Percentiles rank a stretch among this genome's conserved stretches.
Evolutionary conservation across 2,113 vertebrate species (phyloP).

Genomic region (Oostethus manadensis): DNA sequence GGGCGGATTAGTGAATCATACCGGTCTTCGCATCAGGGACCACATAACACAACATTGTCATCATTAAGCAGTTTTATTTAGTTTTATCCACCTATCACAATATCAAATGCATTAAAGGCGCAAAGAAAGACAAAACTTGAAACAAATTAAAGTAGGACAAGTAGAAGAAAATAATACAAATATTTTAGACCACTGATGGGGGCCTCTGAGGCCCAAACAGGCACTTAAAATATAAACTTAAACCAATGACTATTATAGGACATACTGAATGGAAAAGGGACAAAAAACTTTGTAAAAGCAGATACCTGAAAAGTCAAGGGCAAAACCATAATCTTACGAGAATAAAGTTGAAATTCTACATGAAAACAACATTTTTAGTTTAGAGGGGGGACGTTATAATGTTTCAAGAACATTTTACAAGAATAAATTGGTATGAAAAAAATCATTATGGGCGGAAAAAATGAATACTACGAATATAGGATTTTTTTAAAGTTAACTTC

Average conservation of each 20-base stretch:
- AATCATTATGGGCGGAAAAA: neutral
- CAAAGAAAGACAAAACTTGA: slow-evolving; percentile 56
- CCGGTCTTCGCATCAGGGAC: neutral
- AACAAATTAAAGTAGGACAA: slow-evolving; percentile 46
- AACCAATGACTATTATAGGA: neutral
- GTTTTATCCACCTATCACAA: slow-evolving; percentile 64
- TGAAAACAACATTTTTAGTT: too few species aligned
- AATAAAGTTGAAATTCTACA: neutral
- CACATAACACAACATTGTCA: neutral
- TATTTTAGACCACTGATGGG: slow-evolving; percentile 10
- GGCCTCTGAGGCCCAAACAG: slow-evolving; percentile 45
- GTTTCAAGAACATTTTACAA: neutral
- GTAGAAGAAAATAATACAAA: slow-evolving; percentile 26
- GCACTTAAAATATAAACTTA: slow-evolving; percentile 52
- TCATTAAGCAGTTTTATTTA: slow-evolving; percentile 36
- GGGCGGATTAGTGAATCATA: slow-evolving; percentile 38
- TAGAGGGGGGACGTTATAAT: too few species aligned
- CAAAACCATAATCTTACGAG: neutral
- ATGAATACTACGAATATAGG: too few species aligned
- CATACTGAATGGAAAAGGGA: neutral
- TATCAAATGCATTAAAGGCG: slow-evolving; percentile 58
- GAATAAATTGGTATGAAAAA: neutral
- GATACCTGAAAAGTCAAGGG: too few species aligned
- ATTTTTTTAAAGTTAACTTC: too few species aligned
- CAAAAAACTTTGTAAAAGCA: too few species aligned